Conservation (phyloP, 2,113 vertebrate species). For the Tychaedon coryphoeus region DNA sequence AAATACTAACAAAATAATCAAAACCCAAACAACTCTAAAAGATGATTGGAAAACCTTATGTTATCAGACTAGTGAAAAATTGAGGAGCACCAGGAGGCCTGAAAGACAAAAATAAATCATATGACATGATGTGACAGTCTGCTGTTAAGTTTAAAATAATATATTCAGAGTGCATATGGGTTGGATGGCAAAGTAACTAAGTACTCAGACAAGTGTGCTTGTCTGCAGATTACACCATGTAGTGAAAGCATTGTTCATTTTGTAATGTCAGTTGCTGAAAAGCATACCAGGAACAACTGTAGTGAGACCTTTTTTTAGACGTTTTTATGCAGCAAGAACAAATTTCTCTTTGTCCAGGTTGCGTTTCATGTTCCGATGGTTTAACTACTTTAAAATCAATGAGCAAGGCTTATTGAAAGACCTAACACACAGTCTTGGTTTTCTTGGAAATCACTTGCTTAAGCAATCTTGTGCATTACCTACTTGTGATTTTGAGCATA, state of each 20-base stretch:
- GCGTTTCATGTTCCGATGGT: neutral
- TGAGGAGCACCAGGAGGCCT: neutral
- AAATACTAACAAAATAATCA: neutral
- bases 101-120: neutral
- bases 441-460: neutral
- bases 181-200: neutral
- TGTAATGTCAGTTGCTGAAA: neutral
- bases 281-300: neutral
- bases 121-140: neutral
- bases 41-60: neutral
- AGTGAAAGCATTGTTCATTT: neutral
- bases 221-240: neutral
- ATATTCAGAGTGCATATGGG: neutral
- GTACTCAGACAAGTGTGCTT: neutral
- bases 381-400: neutral
- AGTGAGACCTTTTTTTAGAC: neutral
- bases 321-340: neutral
- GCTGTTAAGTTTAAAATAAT: neutral
- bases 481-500: neutral
- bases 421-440: rapidly evolving
- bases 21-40: neutral
- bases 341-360: neutral
- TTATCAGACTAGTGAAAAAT: neutral
- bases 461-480: neutral
- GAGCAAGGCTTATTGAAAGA: neutral